Conservation (phyloP, 1,140 invertebrate species). For the Paramacrobiotus metropolitanus region DNA sequence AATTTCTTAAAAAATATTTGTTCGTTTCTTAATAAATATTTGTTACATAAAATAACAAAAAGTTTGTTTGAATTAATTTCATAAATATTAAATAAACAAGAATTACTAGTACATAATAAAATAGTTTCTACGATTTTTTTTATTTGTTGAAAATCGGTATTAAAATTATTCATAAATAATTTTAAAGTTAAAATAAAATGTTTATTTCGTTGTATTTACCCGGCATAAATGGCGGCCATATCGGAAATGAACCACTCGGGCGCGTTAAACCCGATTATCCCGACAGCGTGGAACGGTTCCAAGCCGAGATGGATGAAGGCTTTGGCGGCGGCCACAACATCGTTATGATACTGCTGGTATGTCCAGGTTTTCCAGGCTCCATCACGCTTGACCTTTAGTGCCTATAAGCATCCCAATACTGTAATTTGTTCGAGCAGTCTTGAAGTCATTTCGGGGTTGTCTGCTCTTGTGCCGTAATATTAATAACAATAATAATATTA, state of each 20-base stretch:
- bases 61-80: neutral
- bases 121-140: too few species aligned
- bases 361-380: constrained; percentile 18
- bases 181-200: too few species aligned
- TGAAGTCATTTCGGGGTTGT: too few species aligned
- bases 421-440: too few species aligned
- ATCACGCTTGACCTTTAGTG: constrained; percentile 15
- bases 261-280: constrained; percentile 23
- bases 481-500: too few species aligned
- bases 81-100: neutral
- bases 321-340: constrained; percentile 17
- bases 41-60: neutral
- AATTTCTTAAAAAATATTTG: too few species aligned
- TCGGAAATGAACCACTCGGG: constrained; percentile 24
- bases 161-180: too few species aligned
- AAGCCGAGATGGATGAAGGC: constrained; percentile 23
- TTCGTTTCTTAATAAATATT: too few species aligned
- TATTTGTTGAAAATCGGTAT: too few species aligned
- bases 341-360: constrained; percentile 19
- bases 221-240: constrained; percentile 23
- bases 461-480: too few species aligned
- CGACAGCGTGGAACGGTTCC: constrained; percentile 19
- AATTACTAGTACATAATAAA: too few species aligned
- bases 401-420: too few species aligned
- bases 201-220: constrained; percentile 16